Percentiles rank a stretch among this genome's conserved stretches.
These are phyloP conservation scores for Euura saliciscinereae DNA, from an alignment of 1,140 invertebrate species.

Conservation along the genomic window DNA sequence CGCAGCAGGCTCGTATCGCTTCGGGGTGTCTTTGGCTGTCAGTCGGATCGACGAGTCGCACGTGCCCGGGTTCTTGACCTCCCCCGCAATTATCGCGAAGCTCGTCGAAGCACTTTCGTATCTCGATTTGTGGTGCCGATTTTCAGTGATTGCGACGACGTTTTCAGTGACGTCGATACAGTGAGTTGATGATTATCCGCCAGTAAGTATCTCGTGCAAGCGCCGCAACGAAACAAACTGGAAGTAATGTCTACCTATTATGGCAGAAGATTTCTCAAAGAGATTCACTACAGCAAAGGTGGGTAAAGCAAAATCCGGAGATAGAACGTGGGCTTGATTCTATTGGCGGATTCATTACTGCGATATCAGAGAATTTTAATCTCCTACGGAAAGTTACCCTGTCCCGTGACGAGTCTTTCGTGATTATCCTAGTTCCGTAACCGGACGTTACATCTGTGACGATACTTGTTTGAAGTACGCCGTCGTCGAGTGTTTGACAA, in stretches of 20 bases:
- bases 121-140: not conserved
- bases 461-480: not conserved
- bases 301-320: too few species aligned
- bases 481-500: not conserved
- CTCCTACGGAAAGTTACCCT: not conserved
- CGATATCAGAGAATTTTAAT: not conserved
- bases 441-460: not conserved
- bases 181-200: not conserved
- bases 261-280: slow-evolving; percentile 51
- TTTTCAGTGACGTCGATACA: not conserved
- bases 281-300: slow-evolving; percentile 52
- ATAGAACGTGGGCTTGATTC: too few species aligned
- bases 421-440: not conserved
- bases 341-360: not conserved
- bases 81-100: not conserved
- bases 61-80: not conserved
- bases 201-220: not conserved
- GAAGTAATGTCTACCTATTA: slow-evolving; percentile 57
- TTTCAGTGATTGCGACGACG: not conserved
- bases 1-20: not conserved
- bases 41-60: not conserved
- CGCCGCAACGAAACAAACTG: not conserved
- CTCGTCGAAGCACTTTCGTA: not conserved
- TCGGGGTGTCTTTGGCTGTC: not conserved
- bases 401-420: not conserved